These are phyloP conservation scores for Mesorhabditis sp. DNA, from an alignment of 2,888 invertebrate genomes.

Conservation along the genomic window DNA sequence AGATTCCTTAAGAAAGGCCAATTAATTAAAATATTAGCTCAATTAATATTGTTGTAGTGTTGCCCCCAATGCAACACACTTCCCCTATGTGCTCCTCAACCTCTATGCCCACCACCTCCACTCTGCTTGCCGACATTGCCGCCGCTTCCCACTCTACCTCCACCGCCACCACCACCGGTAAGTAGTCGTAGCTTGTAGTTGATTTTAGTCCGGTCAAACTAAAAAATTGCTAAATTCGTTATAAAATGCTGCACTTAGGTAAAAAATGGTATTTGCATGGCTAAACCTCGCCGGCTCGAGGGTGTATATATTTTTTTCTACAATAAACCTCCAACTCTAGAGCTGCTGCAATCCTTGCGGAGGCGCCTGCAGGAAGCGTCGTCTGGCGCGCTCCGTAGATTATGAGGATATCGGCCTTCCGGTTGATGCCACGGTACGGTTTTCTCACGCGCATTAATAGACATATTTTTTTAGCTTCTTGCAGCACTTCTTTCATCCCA, in stretches of 20 bases:
- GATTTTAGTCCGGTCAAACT: no score
- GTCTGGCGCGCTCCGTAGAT: neutral
- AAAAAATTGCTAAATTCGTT: no score
- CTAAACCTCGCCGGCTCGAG: neutral
- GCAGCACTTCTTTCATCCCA: no score
- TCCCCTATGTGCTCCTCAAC: neutral
- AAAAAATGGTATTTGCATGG: neutral
- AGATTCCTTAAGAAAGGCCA: no score
- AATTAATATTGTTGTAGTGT: neutral
- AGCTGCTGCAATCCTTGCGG: constrained; percentile 5
- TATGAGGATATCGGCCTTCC: neutral
- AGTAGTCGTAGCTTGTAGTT: no score
- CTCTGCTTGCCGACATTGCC: neutral
- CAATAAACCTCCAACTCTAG: neutral
- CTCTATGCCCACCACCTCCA: neutral
- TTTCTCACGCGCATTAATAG: no score
- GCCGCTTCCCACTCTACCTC: neutral
- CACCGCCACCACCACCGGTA: neutral
- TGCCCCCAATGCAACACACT: neutral
- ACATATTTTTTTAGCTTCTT: no score
- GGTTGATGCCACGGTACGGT: neutral
- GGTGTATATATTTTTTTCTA: neutral
- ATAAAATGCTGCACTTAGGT: no score
- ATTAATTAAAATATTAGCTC: no score
- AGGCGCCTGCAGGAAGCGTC: neutral